A percentile compares a stretch with the other conserved stretches of the same genome.
Conservation (phyloP, 2,888 invertebrate genomes). For the Cryptus armator region DNA sequence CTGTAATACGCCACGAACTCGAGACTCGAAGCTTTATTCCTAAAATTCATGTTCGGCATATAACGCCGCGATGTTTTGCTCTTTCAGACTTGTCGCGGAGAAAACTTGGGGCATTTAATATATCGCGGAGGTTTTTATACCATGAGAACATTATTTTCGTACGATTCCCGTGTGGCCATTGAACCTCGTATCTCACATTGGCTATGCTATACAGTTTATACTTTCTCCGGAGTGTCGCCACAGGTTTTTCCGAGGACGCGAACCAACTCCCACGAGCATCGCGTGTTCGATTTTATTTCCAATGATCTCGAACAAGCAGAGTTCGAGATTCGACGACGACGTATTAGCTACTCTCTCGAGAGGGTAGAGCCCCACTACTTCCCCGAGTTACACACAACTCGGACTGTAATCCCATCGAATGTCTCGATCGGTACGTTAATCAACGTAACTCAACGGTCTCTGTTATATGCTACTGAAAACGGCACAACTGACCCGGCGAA, state of each 20-base stretch:
- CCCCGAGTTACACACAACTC: constrained; percentile 8
- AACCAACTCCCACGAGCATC: constrained; percentile 61
- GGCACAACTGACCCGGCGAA: background rate
- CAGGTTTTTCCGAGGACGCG: constrained; percentile 62
- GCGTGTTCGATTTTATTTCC: constrained; percentile 29
- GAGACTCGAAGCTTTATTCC: background rate
- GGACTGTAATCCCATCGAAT: constrained; percentile 41
- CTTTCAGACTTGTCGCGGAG: background rate
- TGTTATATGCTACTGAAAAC: background rate
- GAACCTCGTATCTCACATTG: constrained; percentile 52
- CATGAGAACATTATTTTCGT: constrained; percentile 35
- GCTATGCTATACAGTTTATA: constrained; percentile 6
- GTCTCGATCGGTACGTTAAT: constrained; percentile 52
- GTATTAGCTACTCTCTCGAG: background rate
- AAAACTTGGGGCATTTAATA: background rate
- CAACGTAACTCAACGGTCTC: constrained; percentile 39
- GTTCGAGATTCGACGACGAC: constrained; percentile 34
- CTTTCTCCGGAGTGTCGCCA: constrained; percentile 66
- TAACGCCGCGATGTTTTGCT: background rate
- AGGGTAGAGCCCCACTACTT: background rate
- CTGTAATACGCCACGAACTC: background rate
- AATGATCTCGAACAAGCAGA: constrained; percentile 2
- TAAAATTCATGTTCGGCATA: background rate
- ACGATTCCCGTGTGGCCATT: constrained; percentile 54
- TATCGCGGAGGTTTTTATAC: background rate